phyloP scores from a whole-genome alignment of 2,113 vertebrate genomes.

The Onychostoma macrolepis region DNA sequence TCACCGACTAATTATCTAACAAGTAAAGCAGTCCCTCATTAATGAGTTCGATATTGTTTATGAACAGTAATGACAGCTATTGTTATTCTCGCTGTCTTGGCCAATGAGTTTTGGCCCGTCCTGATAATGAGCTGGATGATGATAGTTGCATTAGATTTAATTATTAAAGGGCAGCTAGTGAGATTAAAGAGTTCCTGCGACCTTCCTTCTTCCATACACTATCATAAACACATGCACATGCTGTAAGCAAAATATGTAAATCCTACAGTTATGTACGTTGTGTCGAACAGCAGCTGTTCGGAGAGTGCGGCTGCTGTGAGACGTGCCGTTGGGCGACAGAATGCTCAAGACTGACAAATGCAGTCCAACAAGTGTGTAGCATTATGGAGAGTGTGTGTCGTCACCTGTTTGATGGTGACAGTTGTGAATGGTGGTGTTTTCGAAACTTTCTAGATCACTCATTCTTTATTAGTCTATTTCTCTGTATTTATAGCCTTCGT shows the following conservation, averaged over 20 bases:
- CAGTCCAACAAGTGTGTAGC: conserved; percentile 49
- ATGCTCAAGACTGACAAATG: conserved; percentile 58
- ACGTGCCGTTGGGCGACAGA: conserved; percentile 16
- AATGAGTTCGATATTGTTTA: conserved; percentile 25
- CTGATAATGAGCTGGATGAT: conserved; percentile 20
- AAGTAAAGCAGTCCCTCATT: conserved; percentile 37
- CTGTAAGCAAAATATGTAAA: conserved; percentile 16
- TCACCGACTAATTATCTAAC: conserved; percentile 12
- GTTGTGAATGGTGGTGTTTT: conserved; percentile 45
- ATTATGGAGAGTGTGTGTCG: conserved; percentile 28
- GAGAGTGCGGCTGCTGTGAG: neutral
- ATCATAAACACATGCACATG: neutral
- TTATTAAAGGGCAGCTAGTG: neutral
- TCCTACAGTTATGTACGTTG: neutral
- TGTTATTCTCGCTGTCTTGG: conserved; percentile 6
- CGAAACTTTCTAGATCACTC: conserved; percentile 26
- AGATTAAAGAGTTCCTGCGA: neutral
- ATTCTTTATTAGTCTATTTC: conserved; percentile 29
- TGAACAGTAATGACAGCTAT: neutral
- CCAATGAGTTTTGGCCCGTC: neutral
- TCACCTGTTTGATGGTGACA: conserved; percentile 32
- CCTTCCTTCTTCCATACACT: neutral
- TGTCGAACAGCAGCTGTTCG: conserved; percentile 17
- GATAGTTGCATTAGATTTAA: neutral
- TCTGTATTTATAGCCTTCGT: conserved; percentile 58